Base-by-base conservation (phyloP, 1,140 invertebrate species). In the Apolygus lucorum region DNA sequence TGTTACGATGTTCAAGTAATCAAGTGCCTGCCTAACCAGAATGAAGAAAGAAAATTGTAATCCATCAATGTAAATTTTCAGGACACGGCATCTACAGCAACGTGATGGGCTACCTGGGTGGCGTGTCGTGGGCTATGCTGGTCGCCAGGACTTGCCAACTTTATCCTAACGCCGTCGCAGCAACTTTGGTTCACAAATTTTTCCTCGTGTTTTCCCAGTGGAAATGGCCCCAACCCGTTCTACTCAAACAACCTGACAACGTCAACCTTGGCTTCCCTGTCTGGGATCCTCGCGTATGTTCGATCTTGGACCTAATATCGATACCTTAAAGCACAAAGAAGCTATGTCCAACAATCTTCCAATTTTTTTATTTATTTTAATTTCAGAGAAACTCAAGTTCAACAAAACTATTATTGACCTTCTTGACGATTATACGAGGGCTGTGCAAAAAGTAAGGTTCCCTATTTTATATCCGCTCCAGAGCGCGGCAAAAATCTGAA, bases 41-140 rank as follows among this genome's bases (percentile, higher is more conserved):
- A n/a, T n/a, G n/a, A n/a, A n/a, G n/a, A 62, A 4, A 62, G 22
- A 21, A 62, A 62, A 62, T 62, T 11, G 24, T 8, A 22, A 11
- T 62, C 8, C 4, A 11, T 62, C 21, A n/a, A 62, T n/a, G 4
- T n/a, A 11, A 11, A 62, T 62, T n/a, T 65, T 65, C 25, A 93
- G 91, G 85, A 75, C 92, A 95, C 81, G 95, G 96, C 49, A 95
- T 99, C 69, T 99, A 99, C 82, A 98, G 95, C 62, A 99, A 99
- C 83, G 92, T 91, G 0, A 81, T 99, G 72, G 98, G 98, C 24
- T 99, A 98, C 78, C 85, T 99, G 63, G 98, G 98, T 67, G 98
- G 98, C 70, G 96, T 99, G 26, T 98, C 95, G 0, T 99, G 98
- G 98, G 97, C 98, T 25, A 99, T 99, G 92, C 79, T 99, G 28